phyloP scores from a whole-genome alignment of 2,797 vertebrate genomes.

The Staurois parvus region DNA sequence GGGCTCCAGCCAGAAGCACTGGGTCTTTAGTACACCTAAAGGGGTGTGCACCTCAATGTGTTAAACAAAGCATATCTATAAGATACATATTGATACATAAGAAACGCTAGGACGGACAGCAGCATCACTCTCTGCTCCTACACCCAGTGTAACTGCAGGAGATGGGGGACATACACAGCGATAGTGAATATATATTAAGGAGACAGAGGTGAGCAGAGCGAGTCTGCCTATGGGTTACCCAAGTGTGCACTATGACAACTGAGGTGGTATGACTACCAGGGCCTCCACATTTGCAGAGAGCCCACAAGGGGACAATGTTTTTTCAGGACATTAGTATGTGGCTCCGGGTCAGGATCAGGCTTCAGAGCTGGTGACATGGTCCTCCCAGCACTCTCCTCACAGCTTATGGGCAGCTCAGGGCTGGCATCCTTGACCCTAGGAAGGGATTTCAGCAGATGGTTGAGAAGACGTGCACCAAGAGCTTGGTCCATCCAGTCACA shows the following conservation, averaged over 20 bases:
- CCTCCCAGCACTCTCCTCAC: not conserved
- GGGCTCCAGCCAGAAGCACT: constrained; percentile 89
- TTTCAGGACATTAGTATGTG: constrained; percentile 9
- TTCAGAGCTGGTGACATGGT: constrained; percentile 5
- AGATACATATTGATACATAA: constrained; percentile 83
- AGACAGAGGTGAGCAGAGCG: constrained; percentile 19
- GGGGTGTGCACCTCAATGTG: constrained; percentile 84
- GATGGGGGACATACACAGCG: constrained; percentile 7
- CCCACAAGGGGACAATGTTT: constrained; percentile 64
- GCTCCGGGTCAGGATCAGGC: constrained; percentile 16
- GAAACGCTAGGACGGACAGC: constrained; percentile 77
- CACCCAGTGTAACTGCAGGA: constrained; percentile 40
- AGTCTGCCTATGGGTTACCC: constrained; percentile 33
- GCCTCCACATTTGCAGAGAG: constrained; percentile 89
- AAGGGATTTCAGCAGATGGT: constrained; percentile 87
- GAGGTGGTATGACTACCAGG: constrained; percentile 81
- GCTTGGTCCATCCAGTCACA: constrained; percentile 93
- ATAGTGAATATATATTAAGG: constrained; percentile 24
- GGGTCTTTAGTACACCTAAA: constrained; percentile 85
- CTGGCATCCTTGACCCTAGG: constrained; percentile 72
- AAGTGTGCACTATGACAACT: constrained; percentile 14
- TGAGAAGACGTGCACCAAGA: constrained; percentile 84
- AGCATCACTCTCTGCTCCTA: constrained; percentile 54
- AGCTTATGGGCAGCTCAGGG: not conserved
- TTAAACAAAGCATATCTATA: constrained; percentile 93